Conservation (phyloP, 2,113 vertebrate species). For the Psophia crepitans region DNA sequence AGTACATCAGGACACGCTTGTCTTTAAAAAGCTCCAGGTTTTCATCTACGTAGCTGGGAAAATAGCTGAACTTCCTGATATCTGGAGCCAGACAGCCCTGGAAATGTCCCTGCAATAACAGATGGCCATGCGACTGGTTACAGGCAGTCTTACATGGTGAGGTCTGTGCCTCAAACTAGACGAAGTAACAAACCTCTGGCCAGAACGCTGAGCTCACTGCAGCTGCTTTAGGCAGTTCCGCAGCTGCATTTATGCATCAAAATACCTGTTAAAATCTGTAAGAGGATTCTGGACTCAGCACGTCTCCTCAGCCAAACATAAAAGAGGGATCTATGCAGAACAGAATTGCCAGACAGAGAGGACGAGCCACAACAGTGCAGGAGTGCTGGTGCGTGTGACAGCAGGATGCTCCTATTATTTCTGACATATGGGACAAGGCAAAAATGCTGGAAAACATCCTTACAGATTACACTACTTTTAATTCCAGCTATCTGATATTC, state of each 20-base stretch:
- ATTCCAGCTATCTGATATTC: neutral
- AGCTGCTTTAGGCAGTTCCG: neutral
- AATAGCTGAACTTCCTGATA: slow-evolving; percentile 99
- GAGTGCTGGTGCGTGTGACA: neutral
- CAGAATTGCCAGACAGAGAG: neutral
- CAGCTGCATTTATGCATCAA: neutral
- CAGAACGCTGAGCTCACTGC: neutral
- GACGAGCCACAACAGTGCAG: neutral
- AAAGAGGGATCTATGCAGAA: neutral
- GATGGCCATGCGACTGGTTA: neutral
- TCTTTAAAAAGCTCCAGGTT: slow-evolving; percentile 90
- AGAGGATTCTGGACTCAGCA: neutral
- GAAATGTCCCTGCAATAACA: slow-evolving; percentile 84
- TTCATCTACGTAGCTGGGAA: slow-evolving; percentile 91
- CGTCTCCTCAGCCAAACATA: neutral
- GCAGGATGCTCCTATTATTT: neutral
- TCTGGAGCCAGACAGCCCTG: slow-evolving; percentile 89
- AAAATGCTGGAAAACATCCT: neutral
- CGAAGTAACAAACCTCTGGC: neutral
- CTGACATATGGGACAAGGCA: neutral
- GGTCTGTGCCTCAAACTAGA: neutral
- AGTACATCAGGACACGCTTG: slow-evolving; percentile 96
- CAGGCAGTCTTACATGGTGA: neutral
- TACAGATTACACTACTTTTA: neutral
- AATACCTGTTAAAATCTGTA: neutral